phyloP scores from a whole-genome alignment of 2,113 vertebrate species.

The Rhombomys opimus region DNA sequence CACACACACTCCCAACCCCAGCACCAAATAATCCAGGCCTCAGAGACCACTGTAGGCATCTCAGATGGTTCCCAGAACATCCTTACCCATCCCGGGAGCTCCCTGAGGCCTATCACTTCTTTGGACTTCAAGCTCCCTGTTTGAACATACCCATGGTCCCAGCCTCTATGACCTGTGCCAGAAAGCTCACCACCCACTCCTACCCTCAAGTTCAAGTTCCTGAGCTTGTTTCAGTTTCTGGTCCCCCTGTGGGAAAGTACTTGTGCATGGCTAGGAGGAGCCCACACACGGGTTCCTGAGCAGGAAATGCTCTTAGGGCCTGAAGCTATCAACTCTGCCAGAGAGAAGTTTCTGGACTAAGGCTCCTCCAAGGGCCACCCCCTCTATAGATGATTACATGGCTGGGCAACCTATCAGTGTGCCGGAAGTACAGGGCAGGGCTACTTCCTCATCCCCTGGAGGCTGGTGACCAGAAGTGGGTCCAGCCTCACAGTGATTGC shows the following conservation, averaged over 20 bases:
- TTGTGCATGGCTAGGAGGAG: neutral
- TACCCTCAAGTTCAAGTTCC: neutral
- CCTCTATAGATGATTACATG: neutral
- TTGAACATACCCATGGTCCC: neutral
- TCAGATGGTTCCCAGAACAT: neutral
- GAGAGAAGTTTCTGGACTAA: neutral
- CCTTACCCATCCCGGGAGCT: neutral
- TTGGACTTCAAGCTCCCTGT: neutral
- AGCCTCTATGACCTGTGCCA: neutral
- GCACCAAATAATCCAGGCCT: too few species aligned
- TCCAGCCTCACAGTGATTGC: neutral
- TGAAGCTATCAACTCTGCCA: neutral
- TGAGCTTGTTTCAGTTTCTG: neutral
- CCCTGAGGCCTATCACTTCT: neutral
- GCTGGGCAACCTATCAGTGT: fast-evolving
- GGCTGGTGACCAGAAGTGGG: neutral
- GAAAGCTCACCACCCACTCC: fast-evolving
- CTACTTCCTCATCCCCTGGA: neutral
- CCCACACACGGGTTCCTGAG: neutral
- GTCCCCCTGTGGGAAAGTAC: neutral
- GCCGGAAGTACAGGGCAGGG: neutral
- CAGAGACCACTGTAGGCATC: neutral
- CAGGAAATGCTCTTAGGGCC: neutral
- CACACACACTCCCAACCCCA: fast-evolving
- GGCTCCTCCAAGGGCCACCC: too few species aligned